Conservation (phyloP, 37 sponge, comb jelly and placozoan species). For the Aplysina aerophoba region DNA sequence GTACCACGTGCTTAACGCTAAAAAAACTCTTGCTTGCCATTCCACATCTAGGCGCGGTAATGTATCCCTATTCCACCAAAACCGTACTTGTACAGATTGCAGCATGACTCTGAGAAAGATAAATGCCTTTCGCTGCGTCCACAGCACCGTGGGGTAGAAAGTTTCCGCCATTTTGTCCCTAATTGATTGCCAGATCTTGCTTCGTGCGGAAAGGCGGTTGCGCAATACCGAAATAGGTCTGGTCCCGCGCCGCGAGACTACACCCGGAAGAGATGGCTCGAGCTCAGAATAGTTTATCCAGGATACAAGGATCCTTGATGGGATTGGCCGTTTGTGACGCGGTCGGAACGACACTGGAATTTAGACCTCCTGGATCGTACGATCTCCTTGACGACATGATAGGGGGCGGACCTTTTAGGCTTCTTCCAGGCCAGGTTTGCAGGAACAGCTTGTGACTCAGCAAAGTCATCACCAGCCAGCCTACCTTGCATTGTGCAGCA, state of each 20-base stretch:
- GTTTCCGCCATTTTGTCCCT: background rate
- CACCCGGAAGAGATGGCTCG: too few species aligned
- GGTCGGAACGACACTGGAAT: slow-evolving; percentile 86
- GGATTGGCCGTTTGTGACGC: slow-evolving; percentile 93
- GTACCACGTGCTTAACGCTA: too few species aligned
- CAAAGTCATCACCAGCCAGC: background rate
- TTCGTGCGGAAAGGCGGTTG: too few species aligned
- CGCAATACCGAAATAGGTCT: too few species aligned
- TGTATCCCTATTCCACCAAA: too few species aligned
- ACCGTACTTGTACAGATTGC: slow-evolving; percentile 60
- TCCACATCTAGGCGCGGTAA: too few species aligned
- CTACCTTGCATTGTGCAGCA: too few species aligned
- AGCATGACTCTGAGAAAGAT: slow-evolving; percentile 61
- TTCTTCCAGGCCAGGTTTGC: slow-evolving; percentile 82
- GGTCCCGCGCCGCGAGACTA: too few species aligned
- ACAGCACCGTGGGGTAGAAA: slow-evolving; percentile 64
- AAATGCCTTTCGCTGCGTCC: slow-evolving; percentile 75
- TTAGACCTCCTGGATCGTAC: slow-evolving; percentile 78
- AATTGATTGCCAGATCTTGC: too few species aligned
- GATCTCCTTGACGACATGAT: slow-evolving; percentile 70
- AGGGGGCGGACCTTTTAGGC: slow-evolving; percentile 83
- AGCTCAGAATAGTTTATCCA: background rate
- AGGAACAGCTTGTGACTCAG: background rate
- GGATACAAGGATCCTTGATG: slow-evolving; percentile 58
- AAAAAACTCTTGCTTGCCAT: too few species aligned